Percentiles rank a stretch among this genome's conserved stretches.
Conservation (phyloP, 92 coral and sea anemone species). For the Siderastrea siderea region DNA sequence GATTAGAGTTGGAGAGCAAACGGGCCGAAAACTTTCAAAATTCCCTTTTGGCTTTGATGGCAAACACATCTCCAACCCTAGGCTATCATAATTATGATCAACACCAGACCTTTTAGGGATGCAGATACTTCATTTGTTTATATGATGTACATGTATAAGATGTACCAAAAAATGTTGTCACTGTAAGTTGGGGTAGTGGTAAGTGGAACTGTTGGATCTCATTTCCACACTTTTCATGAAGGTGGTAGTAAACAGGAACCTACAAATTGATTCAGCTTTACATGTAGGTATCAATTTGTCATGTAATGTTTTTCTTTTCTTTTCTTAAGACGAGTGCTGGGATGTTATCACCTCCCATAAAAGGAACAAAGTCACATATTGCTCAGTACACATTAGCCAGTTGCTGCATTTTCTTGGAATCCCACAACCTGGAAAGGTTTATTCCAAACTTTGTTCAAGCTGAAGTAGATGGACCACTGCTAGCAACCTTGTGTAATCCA, state of each 20-base stretch:
- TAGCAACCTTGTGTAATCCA: conserved; percentile 58
- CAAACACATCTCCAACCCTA: not conserved
- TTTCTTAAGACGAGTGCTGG: not conserved
- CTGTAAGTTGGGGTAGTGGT: too few species aligned
- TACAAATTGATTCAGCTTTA: too few species aligned
- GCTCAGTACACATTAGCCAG: conserved; percentile 41
- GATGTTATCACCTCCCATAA: not conserved
- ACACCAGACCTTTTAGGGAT: not conserved
- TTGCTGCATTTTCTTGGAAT: conserved; percentile 51
- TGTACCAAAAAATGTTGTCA: too few species aligned
- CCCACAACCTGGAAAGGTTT: conserved; percentile 42
- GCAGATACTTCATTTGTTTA: too few species aligned
- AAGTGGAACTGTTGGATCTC: too few species aligned
- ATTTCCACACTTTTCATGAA: too few species aligned
- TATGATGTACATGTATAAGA: too few species aligned
- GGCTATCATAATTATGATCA: too few species aligned
- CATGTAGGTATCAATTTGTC: too few species aligned
- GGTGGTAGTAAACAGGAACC: too few species aligned
- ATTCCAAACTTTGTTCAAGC: conserved; percentile 59
- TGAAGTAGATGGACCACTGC: conserved; percentile 62
- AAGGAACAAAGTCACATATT: conserved; percentile 21
- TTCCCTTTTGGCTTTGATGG: conserved; percentile 49
- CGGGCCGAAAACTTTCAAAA: conserved; percentile 42
- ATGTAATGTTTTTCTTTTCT: too few species aligned
- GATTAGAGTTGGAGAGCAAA: not conserved